Evolutionary conservation across 2,113 vertebrate genomes (phyloP).

Genomic region (Psilopsiagon aymara): DNA sequence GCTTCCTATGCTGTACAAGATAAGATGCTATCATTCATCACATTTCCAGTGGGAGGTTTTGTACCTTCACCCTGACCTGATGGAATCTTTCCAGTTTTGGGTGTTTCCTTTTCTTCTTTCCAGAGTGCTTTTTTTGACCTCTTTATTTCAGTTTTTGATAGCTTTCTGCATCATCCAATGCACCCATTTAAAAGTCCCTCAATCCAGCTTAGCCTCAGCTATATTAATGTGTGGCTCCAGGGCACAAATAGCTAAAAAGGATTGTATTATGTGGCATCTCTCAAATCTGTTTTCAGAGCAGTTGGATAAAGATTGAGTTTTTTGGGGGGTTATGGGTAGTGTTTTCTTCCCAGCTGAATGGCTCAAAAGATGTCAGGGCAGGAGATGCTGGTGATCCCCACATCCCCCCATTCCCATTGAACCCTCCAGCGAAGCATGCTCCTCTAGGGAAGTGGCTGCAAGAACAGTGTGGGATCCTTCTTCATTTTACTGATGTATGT

Average conservation of each 20-base stretch:
- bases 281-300: neutral
- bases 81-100: neutral
- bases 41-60: neutral
- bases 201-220: constrained; percentile 10
- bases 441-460: neutral
- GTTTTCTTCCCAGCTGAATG: neutral
- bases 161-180: neutral
- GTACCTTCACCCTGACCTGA: neutral
- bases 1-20: neutral
- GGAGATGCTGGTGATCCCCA: neutral
- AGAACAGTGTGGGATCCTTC: neutral
- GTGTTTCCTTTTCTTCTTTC: neutral
- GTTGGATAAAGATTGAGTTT: neutral
- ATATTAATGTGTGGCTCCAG: neutral
- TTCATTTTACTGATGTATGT: neutral
- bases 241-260: constrained; percentile 22
- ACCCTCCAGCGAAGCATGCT: neutral
- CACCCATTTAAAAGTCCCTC: constrained; percentile 12
- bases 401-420: neutral
- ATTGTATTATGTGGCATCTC: constrained; percentile 10
- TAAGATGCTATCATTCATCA: neutral
- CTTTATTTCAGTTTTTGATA: neutral
- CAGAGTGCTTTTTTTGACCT: neutral
- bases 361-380: neutral
- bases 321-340: neutral